phyloP scores from a whole-genome alignment of 2,797 vertebrate genomes.

The Falco peregrinus region DNA sequence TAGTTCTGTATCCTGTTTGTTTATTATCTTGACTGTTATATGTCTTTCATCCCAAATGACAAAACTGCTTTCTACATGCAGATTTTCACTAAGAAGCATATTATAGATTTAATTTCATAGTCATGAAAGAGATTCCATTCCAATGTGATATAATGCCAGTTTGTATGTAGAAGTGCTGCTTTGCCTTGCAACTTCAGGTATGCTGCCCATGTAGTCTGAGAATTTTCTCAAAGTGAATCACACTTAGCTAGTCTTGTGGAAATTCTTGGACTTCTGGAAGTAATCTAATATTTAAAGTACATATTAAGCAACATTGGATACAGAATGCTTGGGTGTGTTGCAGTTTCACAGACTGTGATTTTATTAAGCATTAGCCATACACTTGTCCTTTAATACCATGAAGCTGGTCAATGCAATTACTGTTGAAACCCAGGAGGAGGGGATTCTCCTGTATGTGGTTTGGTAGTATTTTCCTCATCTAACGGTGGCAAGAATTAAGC shows the following conservation, averaged over 20 bases:
- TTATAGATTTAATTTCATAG: neutral
- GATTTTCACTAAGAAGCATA: neutral
- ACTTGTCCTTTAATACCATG: neutral
- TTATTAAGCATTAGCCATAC: neutral
- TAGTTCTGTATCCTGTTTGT: neutral
- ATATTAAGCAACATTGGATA: neutral
- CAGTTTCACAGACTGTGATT: neutral
- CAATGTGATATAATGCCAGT: neutral
- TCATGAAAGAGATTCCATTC: neutral
- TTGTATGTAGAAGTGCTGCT: neutral
- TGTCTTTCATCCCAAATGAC: neutral
- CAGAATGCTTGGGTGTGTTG: neutral
- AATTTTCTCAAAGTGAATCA: conserved; percentile 9
- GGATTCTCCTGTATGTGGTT: neutral
- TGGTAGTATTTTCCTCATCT: neutral
- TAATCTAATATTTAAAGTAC: neutral
- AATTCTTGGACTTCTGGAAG: conserved; percentile 1
- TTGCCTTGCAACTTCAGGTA: neutral
- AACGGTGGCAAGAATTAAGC: neutral
- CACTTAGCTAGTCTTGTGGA: neutral
- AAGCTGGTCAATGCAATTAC: neutral
- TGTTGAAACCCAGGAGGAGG: neutral
- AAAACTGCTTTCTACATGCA: neutral
- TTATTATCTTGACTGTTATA: neutral
- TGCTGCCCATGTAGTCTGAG: neutral